A percentile compares a stretch with the other conserved stretches of the same genome.
Evolutionary conservation across 1,140 invertebrate genomes (phyloP).

Genomic region (Philopotamus ludificatus): DNA sequence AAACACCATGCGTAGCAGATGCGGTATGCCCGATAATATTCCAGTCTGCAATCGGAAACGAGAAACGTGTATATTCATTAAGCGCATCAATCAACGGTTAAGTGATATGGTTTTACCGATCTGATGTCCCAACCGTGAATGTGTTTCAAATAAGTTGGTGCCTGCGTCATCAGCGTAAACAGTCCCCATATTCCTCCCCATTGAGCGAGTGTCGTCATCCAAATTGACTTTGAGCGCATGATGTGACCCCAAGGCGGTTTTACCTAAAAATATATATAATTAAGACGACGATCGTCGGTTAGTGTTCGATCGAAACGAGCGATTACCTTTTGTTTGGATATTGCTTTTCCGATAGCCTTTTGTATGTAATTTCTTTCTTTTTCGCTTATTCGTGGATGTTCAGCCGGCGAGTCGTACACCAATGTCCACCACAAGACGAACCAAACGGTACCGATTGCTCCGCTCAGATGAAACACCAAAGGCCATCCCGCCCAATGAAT

Average conservation of each 20-base stretch:
- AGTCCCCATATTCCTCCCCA: conserved; percentile 83
- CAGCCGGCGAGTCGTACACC: conserved; percentile 66
- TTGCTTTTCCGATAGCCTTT: conserved; percentile 54
- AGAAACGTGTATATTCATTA: conserved; percentile 1
- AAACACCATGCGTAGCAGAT: conserved; percentile 63
- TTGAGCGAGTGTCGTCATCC: conserved; percentile 62
- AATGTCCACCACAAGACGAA: conserved; percentile 64
- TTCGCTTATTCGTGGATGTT: conserved; percentile 73
- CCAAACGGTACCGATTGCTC: conserved; percentile 67
- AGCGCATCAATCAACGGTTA: conserved; percentile 5
- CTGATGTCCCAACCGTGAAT: conserved; percentile 80
- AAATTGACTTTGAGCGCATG: conserved; percentile 71
- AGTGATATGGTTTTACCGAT: conserved; percentile 60
- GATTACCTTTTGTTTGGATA: conserved; percentile 48
- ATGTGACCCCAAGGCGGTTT: conserved; percentile 73
- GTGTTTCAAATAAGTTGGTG: conserved; percentile 82
- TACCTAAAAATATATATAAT: conserved; percentile 41
- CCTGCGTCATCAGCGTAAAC: conserved; percentile 79
- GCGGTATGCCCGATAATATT: conserved; percentile 64
- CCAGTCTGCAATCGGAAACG: conserved; percentile 57
- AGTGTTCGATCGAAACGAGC: not conserved
- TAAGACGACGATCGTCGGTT: too few species aligned
- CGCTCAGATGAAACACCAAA: conserved; percentile 71
- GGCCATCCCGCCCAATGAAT: conserved; percentile 70
- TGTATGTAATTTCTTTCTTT: conserved; percentile 66